These are phyloP conservation scores for Eudorcas thomsonii DNA, from an alignment of 2,113 vertebrate species.

Conservation along the genomic window DNA sequence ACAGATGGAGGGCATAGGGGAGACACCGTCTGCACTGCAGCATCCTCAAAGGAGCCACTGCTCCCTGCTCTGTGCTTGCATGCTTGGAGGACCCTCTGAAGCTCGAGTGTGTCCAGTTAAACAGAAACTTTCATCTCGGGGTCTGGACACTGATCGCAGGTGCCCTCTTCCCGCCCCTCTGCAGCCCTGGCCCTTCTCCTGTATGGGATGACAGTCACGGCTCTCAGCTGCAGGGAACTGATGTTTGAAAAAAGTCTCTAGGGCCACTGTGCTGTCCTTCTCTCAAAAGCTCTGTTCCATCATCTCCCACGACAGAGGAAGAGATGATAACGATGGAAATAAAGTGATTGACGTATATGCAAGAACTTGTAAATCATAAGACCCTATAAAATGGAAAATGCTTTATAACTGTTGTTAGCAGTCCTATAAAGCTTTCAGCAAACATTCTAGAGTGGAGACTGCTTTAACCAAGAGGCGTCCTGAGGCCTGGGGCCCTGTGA, in stretches of 20 bases:
- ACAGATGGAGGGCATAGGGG: fast-evolving
- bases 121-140: background rate
- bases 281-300: background rate
- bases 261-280: background rate
- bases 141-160: background rate
- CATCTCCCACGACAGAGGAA: background rate
- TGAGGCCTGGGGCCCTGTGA: background rate
- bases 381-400: background rate
- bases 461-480: background rate
- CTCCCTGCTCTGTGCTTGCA: background rate
- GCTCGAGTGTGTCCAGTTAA: background rate
- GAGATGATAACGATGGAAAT: background rate
- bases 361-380: background rate
- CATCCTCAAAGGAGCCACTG: background rate
- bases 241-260: background rate
- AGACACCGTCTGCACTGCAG: fast-evolving
- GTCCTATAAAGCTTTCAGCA: background rate
- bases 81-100: background rate
- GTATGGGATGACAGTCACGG: background rate
- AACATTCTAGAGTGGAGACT: fast-evolving
- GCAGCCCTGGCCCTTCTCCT: background rate
- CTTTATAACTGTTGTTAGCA: background rate
- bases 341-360: background rate
- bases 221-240: background rate
- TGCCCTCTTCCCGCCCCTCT: fast-evolving